Evolutionary conservation across 2,797 vertebrate species (phyloP).

Genomic region (Pangasius macronema): DNA sequence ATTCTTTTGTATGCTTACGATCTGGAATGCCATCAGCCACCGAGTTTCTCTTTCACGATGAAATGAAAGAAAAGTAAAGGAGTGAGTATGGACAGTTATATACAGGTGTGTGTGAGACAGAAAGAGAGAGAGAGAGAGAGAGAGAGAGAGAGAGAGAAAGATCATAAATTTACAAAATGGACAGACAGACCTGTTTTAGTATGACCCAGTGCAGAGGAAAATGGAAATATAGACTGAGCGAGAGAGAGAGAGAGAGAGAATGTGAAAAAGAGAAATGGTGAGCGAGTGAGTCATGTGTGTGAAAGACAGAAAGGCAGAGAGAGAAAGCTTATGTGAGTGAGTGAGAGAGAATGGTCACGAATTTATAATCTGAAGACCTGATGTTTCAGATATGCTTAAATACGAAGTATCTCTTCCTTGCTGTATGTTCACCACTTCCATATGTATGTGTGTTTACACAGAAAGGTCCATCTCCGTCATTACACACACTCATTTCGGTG

Average conservation of each 20-base stretch:
- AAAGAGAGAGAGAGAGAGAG: slow-evolving; percentile 61
- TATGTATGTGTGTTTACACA: slow-evolving; percentile 23
- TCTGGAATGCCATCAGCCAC: slow-evolving; percentile 69
- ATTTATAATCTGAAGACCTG: not conserved
- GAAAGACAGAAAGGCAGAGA: not conserved
- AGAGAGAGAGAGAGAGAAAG: slow-evolving; percentile 57
- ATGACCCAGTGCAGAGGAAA: slow-evolving; percentile 25
- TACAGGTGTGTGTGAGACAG: slow-evolving; percentile 66
- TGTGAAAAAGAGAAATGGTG: not conserved
- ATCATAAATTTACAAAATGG: slow-evolving; percentile 52
- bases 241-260: slow-evolving; percentile 22
- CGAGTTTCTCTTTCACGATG: slow-evolving; percentile 67
- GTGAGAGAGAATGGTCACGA: not conserved
- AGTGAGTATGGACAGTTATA: slow-evolving; percentile 65
- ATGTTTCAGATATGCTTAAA: not conserved
- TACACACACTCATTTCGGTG: slow-evolving; percentile 2
- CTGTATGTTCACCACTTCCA: not conserved
- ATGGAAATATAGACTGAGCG: slow-evolving; percentile 17
- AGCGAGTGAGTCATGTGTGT: not conserved
- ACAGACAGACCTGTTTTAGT: slow-evolving; percentile 28
- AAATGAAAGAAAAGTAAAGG: slow-evolving; percentile 65
- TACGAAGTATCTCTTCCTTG: not conserved
- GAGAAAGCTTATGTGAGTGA: not conserved
- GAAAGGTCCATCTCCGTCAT: not conserved
- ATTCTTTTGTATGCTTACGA: slow-evolving; percentile 61